Evolutionary conservation across 1,140 invertebrate species (phyloP).

Genomic region (Stenopsyche tienmushanensis): DNA sequence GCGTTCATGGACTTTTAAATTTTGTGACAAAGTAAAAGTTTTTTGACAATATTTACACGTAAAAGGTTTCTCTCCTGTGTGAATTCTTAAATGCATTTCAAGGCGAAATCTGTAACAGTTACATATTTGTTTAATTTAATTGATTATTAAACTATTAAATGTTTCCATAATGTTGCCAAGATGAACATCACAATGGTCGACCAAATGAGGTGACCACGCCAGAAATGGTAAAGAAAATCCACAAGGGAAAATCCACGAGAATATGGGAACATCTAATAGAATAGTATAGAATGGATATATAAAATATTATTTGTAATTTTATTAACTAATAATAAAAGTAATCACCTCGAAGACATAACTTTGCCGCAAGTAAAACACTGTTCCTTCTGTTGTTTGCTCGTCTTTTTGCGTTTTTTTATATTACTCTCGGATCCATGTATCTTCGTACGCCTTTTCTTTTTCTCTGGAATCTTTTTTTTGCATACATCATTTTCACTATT

Average conservation of each 20-base stretch:
- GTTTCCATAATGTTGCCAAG: too few relatives aligned
- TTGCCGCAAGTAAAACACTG: slow-evolving; percentile 55
- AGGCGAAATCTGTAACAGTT: slow-evolving; percentile 64
- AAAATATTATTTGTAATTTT: too few relatives aligned
- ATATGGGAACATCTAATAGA: too few relatives aligned
- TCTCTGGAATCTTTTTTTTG: neutral
- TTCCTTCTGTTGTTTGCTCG: slow-evolving; percentile 45
- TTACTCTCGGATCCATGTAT: slow-evolving; percentile 1
- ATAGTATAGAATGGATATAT: too few relatives aligned
- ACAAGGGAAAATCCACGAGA: too few relatives aligned
- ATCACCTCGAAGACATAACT: slow-evolving; percentile 53
- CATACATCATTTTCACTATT: neutral
- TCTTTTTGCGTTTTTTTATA: slow-evolving; percentile 24
- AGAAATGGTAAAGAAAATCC: too few relatives aligned
- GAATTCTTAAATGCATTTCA: slow-evolving; percentile 88
- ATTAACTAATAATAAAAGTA: neutral
- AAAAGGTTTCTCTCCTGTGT: slow-evolving; percentile 90
- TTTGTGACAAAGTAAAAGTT: slow-evolving; percentile 49
- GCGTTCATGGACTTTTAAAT: slow-evolving; percentile 56
- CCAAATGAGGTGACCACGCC: too few relatives aligned
- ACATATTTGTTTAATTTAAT: too few relatives aligned
- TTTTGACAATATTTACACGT: slow-evolving; percentile 62
- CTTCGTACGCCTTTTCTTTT: neutral
- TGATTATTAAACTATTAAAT: too few relatives aligned
- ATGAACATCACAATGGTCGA: too few relatives aligned